Percentiles rank a stretch among this genome's conserved stretches.
Conservation (phyloP, 2,797 vertebrate species). For the Xenopus petersii region DNA sequence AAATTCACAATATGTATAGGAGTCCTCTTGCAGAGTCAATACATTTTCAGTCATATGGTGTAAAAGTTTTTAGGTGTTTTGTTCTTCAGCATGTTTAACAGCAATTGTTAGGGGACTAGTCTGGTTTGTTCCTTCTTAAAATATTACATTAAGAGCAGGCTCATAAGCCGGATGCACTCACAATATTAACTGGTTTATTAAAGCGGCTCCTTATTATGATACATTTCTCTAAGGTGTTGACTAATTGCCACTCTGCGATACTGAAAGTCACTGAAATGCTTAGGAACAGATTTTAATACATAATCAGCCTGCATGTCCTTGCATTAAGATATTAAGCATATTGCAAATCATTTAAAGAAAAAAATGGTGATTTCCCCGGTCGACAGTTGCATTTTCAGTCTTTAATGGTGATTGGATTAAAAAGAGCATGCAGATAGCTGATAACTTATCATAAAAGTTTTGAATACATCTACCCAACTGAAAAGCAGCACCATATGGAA, state of each 20-base stretch:
- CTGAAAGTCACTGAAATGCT: conserved; percentile 48
- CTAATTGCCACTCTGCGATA: conserved; percentile 45
- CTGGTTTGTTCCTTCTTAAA: neutral
- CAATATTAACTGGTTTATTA: conserved; percentile 50
- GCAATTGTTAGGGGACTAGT: neutral
- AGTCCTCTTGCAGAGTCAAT: too few relatives aligned
- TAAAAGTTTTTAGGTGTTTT: too few relatives aligned
- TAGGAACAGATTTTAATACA: conserved; percentile 31
- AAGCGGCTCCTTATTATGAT: conserved; percentile 36
- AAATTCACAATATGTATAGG: too few relatives aligned
- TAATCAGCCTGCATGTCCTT: neutral
- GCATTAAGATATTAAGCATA: neutral
- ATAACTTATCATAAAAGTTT: too few relatives aligned
- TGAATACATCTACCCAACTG: too few relatives aligned
- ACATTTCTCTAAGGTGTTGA: conserved; percentile 36
- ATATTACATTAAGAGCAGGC: neutral
- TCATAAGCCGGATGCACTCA: neutral
- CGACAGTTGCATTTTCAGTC: too few relatives aligned
- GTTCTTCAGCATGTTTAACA: too few relatives aligned
- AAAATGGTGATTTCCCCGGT: too few relatives aligned
- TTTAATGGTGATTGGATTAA: too few relatives aligned
- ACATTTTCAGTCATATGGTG: too few relatives aligned
- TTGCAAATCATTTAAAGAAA: neutral
- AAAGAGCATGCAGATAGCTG: too few relatives aligned
- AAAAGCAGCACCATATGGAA: too few relatives aligned